These are phyloP conservation scores for Uromys caudimaculatus DNA, from an alignment of 2,797 vertebrate species.

Conservation along the genomic window DNA sequence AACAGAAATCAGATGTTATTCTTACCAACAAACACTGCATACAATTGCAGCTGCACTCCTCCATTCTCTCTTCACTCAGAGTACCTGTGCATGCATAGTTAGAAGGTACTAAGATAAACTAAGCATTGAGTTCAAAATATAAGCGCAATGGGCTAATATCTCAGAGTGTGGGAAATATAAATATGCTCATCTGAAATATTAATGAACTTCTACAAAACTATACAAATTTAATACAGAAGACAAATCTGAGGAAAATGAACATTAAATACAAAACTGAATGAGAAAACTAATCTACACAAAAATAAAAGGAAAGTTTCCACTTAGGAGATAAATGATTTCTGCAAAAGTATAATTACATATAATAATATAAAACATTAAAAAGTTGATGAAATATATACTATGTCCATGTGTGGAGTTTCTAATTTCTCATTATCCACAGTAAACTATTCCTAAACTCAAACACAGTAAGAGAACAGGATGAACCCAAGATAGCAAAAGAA, in stretches of 20 bases:
- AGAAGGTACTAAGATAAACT: background rate
- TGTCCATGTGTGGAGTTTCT: background rate
- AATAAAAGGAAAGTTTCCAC: background rate
- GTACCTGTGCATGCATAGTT: background rate
- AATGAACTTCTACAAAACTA: background rate
- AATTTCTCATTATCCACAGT: background rate
- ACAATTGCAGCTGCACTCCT: accelerated
- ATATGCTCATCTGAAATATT: background rate
- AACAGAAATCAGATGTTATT: background rate
- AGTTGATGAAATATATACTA: background rate
- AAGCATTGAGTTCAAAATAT: background rate
- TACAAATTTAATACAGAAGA: background rate
- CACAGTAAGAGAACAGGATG: background rate
- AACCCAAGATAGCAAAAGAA: background rate
- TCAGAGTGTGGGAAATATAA: background rate
- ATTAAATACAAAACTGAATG: slow-evolving; percentile 19
- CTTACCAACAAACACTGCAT: background rate
- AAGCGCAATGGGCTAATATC: background rate
- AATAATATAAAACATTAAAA: slow-evolving; percentile 11
- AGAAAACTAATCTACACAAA: background rate
- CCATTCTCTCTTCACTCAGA: background rate
- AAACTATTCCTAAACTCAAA: background rate
- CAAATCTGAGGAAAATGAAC: background rate
- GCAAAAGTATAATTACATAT: background rate
- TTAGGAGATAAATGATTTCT: background rate